phyloP scores from a whole-genome alignment of 23 tunicate species.

The Botrylloides violaceus region DNA sequence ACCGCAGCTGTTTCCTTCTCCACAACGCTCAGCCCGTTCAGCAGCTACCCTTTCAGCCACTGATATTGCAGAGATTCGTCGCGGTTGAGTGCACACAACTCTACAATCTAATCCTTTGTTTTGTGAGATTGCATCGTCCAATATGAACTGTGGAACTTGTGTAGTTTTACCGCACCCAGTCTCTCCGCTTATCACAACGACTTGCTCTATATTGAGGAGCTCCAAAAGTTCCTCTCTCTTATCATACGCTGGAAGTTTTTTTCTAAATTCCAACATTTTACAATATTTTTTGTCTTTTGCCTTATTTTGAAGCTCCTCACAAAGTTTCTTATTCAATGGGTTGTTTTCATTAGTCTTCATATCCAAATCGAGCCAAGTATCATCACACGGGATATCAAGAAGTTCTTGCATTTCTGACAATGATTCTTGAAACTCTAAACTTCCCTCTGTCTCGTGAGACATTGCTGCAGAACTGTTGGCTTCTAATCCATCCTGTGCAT shows the following conservation, averaged over 20 bases:
- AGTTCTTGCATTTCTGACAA: background rate
- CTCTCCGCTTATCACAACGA: conserved; percentile 78
- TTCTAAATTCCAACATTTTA: conserved; percentile 31
- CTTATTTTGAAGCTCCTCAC: conserved; percentile 4
- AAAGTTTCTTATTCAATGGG: background rate
- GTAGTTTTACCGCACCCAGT: conserved; percentile 94
- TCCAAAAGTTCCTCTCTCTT: conserved; percentile 39
- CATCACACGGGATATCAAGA: background rate
- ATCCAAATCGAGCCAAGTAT: conserved; percentile 22
- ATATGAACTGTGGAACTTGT: conserved; percentile 52
- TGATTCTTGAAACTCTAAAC: background rate
- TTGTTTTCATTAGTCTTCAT: background rate
- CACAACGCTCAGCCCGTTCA: conserved; percentile 68
- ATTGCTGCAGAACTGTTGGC: background rate
- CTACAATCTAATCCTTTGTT: conserved; percentile 36
- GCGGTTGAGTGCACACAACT: conserved; percentile 87
- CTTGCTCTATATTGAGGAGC: conserved; percentile 44
- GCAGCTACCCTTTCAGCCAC: conserved; percentile 76
- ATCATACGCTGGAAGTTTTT: conserved; percentile 52
- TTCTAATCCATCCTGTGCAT: background rate
- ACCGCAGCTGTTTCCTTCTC: conserved; percentile 69
- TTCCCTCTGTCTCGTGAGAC: background rate
- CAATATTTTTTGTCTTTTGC: background rate
- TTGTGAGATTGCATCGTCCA: conserved; percentile 48
- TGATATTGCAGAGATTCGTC: conserved; percentile 81